Conservation (phyloP, 2,797 vertebrate genomes). For the Phalanger gymnotis region DNA sequence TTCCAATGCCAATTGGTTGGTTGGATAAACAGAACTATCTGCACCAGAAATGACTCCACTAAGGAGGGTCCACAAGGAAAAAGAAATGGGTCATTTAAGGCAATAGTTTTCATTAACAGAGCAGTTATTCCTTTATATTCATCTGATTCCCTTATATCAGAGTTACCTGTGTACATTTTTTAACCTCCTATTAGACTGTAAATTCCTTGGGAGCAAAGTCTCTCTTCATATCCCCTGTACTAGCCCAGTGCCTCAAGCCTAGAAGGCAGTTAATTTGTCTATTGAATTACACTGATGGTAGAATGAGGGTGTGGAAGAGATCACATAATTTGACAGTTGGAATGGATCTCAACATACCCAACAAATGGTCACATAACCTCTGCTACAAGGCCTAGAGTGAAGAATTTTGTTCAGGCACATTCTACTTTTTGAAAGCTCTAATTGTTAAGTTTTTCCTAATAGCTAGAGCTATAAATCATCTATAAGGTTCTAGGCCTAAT, state of each 20-base stretch:
- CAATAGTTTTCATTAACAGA: background rate
- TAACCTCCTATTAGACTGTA: background rate
- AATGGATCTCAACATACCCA: background rate
- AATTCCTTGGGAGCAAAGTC: background rate
- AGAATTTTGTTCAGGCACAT: background rate
- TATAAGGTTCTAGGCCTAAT: background rate
- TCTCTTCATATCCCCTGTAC: background rate
- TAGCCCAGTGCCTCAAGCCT: background rate
- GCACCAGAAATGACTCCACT: background rate
- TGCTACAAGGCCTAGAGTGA: background rate
- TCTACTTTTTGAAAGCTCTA: background rate
- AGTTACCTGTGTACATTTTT: background rate
- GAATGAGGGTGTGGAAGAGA: background rate
- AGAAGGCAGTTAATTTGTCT: background rate
- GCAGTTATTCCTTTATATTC: background rate
- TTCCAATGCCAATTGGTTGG: background rate
- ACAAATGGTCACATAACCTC: background rate
- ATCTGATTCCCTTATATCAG: background rate
- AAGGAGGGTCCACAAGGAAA: background rate
- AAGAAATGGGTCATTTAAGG: background rate
- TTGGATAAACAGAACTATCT: background rate
- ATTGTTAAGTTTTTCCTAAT: background rate
- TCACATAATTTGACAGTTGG: background rate
- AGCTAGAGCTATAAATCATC: background rate
- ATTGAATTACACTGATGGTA: background rate